Conservation (phyloP, 2,888 invertebrate species). For the Merodon equestris region DNA sequence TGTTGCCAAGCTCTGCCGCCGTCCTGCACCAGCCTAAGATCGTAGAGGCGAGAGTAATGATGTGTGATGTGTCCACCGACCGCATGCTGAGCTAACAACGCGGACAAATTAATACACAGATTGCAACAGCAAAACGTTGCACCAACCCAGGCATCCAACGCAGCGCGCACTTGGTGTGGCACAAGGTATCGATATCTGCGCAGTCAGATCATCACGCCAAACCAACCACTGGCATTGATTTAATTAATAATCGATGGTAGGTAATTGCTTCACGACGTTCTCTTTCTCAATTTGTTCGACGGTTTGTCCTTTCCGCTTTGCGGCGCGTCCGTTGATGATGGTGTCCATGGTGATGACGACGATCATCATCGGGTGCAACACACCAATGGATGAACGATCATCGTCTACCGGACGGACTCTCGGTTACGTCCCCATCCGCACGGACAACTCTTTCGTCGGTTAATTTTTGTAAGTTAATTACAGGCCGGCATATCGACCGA, state of each 20-base stretch:
- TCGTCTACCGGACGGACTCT: constrained; percentile 24
- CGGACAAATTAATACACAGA: constrained; percentile 66
- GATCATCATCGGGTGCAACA: constrained; percentile 56
- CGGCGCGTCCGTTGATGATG: not conserved
- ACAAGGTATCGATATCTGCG: constrained; percentile 26
- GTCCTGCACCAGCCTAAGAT: not conserved
- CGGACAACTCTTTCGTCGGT: constrained; percentile 69
- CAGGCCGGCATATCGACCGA: constrained; percentile 58
- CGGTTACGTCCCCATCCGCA: constrained; percentile 39
- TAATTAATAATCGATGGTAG: constrained; percentile 67
- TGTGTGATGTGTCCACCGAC: constrained; percentile 68
- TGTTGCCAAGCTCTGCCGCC: no score
- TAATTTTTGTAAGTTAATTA: constrained; percentile 69
- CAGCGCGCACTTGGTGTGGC: not conserved
- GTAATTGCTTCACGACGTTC: constrained; percentile 64
- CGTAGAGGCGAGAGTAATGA: constrained; percentile 62
- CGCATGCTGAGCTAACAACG: constrained; percentile 68
- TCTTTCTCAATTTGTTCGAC: constrained; percentile 65
- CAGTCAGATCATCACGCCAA: not conserved
- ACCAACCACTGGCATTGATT: constrained; percentile 63
- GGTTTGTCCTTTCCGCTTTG: constrained; percentile 51
- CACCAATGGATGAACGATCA: constrained; percentile 49
- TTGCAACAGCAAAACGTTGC: constrained; percentile 43
- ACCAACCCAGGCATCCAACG: constrained; percentile 4
- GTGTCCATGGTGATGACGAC: not conserved